These are phyloP conservation scores for Stegodyphus mimosarum DNA, from an alignment of 1,140 invertebrate species.

Conservation along the genomic window DNA sequence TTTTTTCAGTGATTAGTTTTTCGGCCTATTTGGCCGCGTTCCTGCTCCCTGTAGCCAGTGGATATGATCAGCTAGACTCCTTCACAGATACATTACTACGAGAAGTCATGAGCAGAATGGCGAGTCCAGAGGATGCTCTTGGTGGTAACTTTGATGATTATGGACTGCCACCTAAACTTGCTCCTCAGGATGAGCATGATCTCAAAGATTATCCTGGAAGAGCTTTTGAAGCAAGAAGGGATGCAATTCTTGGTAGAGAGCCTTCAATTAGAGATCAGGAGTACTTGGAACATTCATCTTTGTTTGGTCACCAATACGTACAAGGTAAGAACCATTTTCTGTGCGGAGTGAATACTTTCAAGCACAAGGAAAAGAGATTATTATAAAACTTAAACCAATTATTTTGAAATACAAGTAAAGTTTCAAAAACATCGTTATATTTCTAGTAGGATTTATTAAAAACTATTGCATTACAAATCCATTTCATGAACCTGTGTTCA, in stretches of 20 bases:
- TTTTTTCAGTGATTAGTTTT: not conserved
- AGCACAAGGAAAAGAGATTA: too few species aligned
- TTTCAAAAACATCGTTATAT: too few species aligned
- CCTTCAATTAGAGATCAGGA: constrained; percentile 84
- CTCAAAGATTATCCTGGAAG: not conserved
- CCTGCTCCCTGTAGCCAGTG: not conserved
- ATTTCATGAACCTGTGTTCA: too few species aligned
- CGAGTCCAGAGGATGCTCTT: not conserved
- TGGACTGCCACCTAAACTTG: not conserved
- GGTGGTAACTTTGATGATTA: constrained; percentile 4
- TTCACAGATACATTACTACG: constrained; percentile 48
- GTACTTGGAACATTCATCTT: constrained; percentile 86
- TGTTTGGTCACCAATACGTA: constrained; percentile 86
- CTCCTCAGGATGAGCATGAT: too few species aligned
- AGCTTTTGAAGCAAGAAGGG: constrained; percentile 30
- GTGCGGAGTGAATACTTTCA: too few species aligned
- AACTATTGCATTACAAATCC: too few species aligned
- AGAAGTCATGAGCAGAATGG: constrained; percentile 43
- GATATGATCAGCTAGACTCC: constrained; percentile 40
- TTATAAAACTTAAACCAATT: too few species aligned
- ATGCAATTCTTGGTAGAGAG: constrained; percentile 65
- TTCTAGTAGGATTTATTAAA: too few species aligned
- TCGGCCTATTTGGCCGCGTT: not conserved
- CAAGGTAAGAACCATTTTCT: constrained; percentile 67
- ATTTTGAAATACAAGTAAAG: too few species aligned